Evolutionary conservation across 2,888 invertebrate genomes (phyloP).

Genomic region (Leptopilina syphax): DNA sequence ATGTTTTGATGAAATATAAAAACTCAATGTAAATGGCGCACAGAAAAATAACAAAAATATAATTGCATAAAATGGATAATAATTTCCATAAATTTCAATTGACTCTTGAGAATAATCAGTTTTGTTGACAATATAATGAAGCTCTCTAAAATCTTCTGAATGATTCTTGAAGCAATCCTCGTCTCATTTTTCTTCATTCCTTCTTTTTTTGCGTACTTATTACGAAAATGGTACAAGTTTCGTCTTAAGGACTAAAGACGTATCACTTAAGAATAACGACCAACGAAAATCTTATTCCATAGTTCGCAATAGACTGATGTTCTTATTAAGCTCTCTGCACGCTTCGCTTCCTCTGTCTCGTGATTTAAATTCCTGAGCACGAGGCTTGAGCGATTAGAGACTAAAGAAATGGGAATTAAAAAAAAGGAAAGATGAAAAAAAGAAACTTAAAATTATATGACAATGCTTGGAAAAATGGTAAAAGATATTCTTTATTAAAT

Average conservation of each 20-base stretch:
- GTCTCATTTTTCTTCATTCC: not conserved
- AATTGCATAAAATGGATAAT: too few relatives aligned
- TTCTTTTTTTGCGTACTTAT: not conserved
- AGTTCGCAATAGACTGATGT: conserved; percentile 34
- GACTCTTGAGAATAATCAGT: conserved; percentile 2
- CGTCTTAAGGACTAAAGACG: conserved; percentile 29
- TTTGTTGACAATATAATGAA: conserved; percentile 17
- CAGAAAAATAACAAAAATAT: too few relatives aligned
- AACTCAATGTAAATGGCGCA: too few relatives aligned
- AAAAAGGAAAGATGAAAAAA: not conserved
- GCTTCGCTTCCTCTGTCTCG: conserved; percentile 32
- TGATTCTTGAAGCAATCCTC: conserved; percentile 20
- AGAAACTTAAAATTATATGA: not conserved
- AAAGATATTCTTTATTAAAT: conserved; percentile 28
- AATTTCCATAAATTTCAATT: not conserved
- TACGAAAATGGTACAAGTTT: conserved; percentile 23
- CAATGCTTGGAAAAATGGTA: conserved; percentile 20
- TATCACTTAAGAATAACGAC: conserved; percentile 38
- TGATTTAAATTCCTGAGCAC: conserved; percentile 31
- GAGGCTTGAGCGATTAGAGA: conserved; percentile 32
- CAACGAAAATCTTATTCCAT: conserved; percentile 28
- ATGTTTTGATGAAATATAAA: too few relatives aligned
- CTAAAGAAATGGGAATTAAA: too few relatives aligned
- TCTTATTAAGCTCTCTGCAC: conserved; percentile 40
- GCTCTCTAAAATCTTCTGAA: not conserved